Evolutionary conservation across 2,797 vertebrate species (phyloP), one percentile per base, ranked within the genome.

Genomic region (Manis crassicaudata): DNA sequence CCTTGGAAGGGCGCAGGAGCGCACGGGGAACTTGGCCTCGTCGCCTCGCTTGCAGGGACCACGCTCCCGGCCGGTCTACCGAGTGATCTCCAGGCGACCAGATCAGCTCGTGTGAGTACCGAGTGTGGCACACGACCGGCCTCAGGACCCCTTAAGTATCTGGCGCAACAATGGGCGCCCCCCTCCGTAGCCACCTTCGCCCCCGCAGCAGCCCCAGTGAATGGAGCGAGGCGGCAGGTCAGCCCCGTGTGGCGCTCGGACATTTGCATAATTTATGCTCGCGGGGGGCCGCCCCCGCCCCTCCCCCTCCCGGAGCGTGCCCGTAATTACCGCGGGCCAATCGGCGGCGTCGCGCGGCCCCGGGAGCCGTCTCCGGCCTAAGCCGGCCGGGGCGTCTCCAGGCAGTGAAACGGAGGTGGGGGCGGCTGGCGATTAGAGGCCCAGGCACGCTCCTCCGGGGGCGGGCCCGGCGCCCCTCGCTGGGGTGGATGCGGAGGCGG

Each of bases 41-140:
- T 96, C 43, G 87, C 97, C 88, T 97, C 63, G 95, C 95, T 90
- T 86, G 92, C 95, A 62, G 94, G 95, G 97, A 98, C 98, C 99
- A 99, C 99, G 99, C 98, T 99, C 97, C 98, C 83, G 92, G 97
- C 87, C 77, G 95, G 98, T 98, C 97, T 98, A 97, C 98, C 91
- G 97, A 98, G 98, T 98, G 98, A 98, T 98, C 98, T 98, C 96
- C 99, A 98, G 98, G 98, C 98, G 98, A 98, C 99, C 98, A 99
- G 99, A 98, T 99, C 98, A 99, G 99, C 99, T 99, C 99, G 97
- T 97, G 99, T 98, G 99, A 99, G 99, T 99, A 98, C 98, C 98
- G 98, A 99, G 98, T 99, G 98, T 99, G 99, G 99, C 99, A 99
- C 99, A 99, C 99, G 99, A 99, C 99, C 98, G 99, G 98, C 99